Evolutionary conservation across 2,888 invertebrate genomes (phyloP).

Genomic region (Agrilus cyanescens): DNA sequence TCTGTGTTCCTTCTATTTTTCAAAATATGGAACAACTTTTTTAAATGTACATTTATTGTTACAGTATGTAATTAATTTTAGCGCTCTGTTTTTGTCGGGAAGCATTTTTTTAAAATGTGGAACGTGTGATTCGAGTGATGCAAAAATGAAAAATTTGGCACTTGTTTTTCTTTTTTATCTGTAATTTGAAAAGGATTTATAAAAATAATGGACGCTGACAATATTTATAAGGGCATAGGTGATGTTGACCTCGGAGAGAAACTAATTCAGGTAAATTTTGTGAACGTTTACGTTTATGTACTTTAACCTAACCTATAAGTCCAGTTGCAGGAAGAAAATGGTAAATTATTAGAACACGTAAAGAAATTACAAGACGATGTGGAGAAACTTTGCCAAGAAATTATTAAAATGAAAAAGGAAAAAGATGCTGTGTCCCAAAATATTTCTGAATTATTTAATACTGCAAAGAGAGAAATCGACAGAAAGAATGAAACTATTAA

Average conservation of each 20-base stretch:
- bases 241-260: conserved; percentile 22
- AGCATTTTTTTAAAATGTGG: too few species aligned
- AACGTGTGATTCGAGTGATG: too few species aligned
- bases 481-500: conserved; percentile 37
- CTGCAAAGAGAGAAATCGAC: conserved; percentile 37
- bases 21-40: too few species aligned
- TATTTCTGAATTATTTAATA: conserved; percentile 36
- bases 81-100: too few species aligned
- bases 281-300: conserved; percentile 4
- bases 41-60: too few species aligned
- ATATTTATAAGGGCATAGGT: conserved; percentile 35
- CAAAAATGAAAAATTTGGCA: too few species aligned
- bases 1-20: too few species aligned
- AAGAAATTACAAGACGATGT: conserved; percentile 24
- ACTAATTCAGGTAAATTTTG: conserved; percentile 20
- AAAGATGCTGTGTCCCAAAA: conserved; percentile 33
- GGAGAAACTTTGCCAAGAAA: conserved; percentile 20
- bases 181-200: too few species aligned
- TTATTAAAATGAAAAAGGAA: conserved; percentile 22
- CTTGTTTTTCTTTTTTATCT: too few species aligned
- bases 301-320: conserved; percentile 14
- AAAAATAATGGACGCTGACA: conserved; percentile 22
- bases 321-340: conserved; percentile 26
- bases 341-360: conserved; percentile 17
- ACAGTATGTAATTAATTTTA: too few species aligned